Evolutionary conservation across 2,113 vertebrate species (phyloP).

Genomic region (Scytalopus superciliaris): DNA sequence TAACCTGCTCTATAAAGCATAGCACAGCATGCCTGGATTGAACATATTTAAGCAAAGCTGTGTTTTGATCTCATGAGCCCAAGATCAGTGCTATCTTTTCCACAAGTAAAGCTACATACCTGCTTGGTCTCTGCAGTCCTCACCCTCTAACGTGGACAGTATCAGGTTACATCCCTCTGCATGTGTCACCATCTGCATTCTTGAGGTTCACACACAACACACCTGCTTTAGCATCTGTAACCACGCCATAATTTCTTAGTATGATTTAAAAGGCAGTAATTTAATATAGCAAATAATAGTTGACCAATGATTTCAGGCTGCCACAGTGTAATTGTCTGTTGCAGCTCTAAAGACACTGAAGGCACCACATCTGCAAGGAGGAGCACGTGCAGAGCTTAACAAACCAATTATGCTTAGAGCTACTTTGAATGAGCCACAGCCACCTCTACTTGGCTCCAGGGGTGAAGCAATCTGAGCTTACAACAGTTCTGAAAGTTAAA

Average conservation of each 20-base stretch:
- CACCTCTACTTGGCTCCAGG: background rate
- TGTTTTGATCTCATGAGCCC: background rate
- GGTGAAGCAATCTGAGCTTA: background rate
- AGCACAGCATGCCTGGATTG: background rate
- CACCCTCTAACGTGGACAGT: background rate
- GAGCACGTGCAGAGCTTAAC: background rate
- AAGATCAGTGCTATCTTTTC: background rate
- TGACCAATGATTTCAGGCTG: background rate
- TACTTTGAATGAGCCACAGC: background rate
- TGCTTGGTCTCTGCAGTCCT: background rate
- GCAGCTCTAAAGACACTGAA: background rate
- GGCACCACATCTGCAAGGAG: background rate
- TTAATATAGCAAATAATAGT: background rate
- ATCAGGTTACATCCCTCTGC: background rate
- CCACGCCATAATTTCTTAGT: background rate
- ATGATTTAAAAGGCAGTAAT: background rate
- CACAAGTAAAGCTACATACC: background rate
- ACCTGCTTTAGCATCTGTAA: background rate
- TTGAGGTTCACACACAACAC: background rate
- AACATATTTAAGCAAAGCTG: background rate
- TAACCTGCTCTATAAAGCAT: background rate
- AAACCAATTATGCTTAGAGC: background rate
- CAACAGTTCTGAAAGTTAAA: background rate
- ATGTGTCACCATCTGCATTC: background rate
- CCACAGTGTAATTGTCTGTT: background rate